phyloP scores from a whole-genome alignment of 2,888 invertebrate genomes.

The Rutpela maculata region DNA sequence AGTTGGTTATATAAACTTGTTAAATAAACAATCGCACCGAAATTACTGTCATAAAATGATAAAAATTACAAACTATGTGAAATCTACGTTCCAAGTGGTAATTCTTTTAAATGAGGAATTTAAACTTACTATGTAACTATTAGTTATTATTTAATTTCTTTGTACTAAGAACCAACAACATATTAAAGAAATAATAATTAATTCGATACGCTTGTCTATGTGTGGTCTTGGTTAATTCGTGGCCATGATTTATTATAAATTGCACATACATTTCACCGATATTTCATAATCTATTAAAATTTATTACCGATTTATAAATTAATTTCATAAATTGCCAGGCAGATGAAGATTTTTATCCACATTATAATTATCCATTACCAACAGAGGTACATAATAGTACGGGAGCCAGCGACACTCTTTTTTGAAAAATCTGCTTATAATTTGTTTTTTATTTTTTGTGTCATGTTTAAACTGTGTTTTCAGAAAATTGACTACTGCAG shows the following conservation, averaged over 20 bases:
- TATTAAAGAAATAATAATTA: not conserved
- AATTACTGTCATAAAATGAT: too few species aligned
- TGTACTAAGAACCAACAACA: not conserved
- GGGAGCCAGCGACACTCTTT: too few species aligned
- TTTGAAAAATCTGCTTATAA: too few species aligned
- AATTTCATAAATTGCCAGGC: not conserved
- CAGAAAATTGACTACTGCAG: too few species aligned
- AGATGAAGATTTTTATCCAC: not conserved
- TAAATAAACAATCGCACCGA: too few species aligned
- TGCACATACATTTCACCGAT: not conserved
- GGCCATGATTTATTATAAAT: not conserved
- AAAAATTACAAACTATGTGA: too few species aligned
- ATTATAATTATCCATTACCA: not conserved
- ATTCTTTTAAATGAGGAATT: not conserved
- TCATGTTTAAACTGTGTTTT: too few species aligned
- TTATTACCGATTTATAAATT: conserved; percentile 7
- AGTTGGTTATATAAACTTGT: too few species aligned
- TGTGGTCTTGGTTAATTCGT: not conserved
- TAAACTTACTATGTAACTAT: not conserved
- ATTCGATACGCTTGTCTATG: not conserved
- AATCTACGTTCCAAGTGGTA: too few species aligned
- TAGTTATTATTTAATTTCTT: not conserved
- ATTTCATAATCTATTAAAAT: conserved; percentile 7
- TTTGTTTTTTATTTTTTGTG: too few species aligned
- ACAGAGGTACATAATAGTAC: not conserved